Base-by-base conservation (phyloP, 1,140 invertebrate genomes). In the Aphaenogaster floridana region DNA sequence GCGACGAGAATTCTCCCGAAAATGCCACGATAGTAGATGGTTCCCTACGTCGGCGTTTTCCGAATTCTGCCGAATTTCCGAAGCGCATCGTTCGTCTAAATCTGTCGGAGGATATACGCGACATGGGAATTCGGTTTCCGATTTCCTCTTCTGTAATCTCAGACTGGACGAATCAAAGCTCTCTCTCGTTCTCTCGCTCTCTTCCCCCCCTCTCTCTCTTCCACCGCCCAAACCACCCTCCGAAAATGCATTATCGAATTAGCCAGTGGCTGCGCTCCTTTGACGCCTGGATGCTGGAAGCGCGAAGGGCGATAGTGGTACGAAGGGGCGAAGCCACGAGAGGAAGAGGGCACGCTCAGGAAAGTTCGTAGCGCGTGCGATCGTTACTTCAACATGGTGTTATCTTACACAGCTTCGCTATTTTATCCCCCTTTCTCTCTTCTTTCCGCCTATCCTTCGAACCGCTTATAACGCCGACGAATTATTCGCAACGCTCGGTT, bases 61-160 rank as follows among this genome's bases (percentile, higher is more conserved):
- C 54, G 54, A 61, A 61, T 83, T 74, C 28, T 61, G 28, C 42
- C 54, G 68, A 59, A 74, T 84, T 84, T 84, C 57, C 68, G 28
- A 34, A n/a, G 45, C 69, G 80, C 57, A 72, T 72, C 66, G 64
- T 71, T 36, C 79, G 69, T 76, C 28, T 61, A 84, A 84, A 84
- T 76, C 69, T 61, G 28, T 72, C 68, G 54, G 28, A 61, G 34
- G 36, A 39, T 78, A 64, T 54, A 81, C 59, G 45, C 81, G 86
- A 89, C 84, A 74, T 79, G n/a, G 88, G 90, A 92, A 92, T 91
- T 89, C 89, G 77, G 84, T 91, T 91, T 92, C 88, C 90, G 87
- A 92, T 92, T 92, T 90, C 91, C 85, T 77, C 63, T 71, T 87
- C 90, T 92, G 89, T 92, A 92, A 92, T 92, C 86, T 90, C 87